These are phyloP conservation scores for Cephalopterus ornatus DNA, from an alignment of 2,113 vertebrate species.

Conservation along the genomic window DNA sequence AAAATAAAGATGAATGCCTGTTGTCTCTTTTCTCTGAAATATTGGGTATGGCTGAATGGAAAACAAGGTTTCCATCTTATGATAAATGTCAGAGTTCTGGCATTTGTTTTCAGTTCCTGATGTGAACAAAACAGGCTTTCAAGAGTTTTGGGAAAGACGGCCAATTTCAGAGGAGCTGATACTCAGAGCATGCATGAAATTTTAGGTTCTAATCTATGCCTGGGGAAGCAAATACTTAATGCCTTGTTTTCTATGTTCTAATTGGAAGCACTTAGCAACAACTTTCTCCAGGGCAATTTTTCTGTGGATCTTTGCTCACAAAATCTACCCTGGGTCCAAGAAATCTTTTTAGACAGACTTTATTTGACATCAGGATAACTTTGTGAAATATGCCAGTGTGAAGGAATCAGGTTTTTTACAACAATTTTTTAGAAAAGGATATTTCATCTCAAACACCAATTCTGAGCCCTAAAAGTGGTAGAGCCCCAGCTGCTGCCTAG, in stretches of 20 bases:
- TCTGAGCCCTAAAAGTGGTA: not conserved
- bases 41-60: not conserved
- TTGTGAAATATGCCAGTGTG: not conserved
- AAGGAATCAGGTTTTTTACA: not conserved
- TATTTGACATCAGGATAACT: not conserved
- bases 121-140: constrained; percentile 19
- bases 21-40: not conserved
- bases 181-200: not conserved
- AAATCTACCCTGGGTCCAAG: not conserved
- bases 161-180: not conserved
- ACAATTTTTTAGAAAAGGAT: not conserved
- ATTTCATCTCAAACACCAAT: not conserved
- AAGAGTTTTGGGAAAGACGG: not conserved
- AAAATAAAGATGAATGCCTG: constrained; percentile 14
- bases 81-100: constrained; percentile 31
- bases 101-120: not conserved
- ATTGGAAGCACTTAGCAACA: not conserved
- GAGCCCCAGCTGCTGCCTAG: not conserved
- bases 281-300: not conserved
- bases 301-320: not conserved
- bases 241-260: not conserved
- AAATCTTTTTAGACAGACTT: not conserved
- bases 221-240: not conserved
- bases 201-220: not conserved
- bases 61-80: constrained; percentile 14